Base-by-base conservation (phyloP, 2,113 vertebrate genomes). In the Tursiops truncatus region DNA sequence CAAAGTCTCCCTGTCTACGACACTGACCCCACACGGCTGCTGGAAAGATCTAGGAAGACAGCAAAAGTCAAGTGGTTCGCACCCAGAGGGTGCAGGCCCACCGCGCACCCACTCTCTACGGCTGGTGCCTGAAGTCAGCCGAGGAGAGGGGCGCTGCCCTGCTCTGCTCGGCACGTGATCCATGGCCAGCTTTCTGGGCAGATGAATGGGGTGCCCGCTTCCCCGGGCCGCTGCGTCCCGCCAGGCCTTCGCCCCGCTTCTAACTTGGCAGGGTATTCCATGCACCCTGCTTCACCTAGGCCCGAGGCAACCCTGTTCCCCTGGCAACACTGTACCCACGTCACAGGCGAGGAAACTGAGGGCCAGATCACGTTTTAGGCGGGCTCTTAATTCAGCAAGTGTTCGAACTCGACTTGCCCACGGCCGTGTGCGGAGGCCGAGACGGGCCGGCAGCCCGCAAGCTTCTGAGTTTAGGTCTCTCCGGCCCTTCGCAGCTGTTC, bases 381-480 rank as follows among this genome's bases (percentile, higher is more conserved):
- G 26, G 56, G 56, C 12, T 50, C 36, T 44, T 21, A 0, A 21
- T 3, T n/a, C 17, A 3, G 41, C 21, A 11, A 14, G 17, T 1
- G 23, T 0, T 28, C 3, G 7, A 17, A 47, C 65, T 2, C 7
- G 7, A 14, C 33, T 4, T 7, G 28, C 21, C 21, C 0, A 1
- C 3, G 4, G 44, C 36, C 23, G 8, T 6, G 31, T 2, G 63
- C 38, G 3, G 31, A 8, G 5, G 21, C 20, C 31, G 4, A 44
- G 14, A 0, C 8, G 1, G 4, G 20, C 7, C 0, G 0, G 33
- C 36, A 23, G 56, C 6, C 36, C 6, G 31, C 33, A 3, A 5
- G 8, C 56, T 33, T 3, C 1, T 0, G 9, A 2, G 41, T 11
- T n/a, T 0, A 1, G 0, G 13, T 14, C 26, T 11, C 20, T 6